Evolutionary conservation across 2,888 invertebrate species (phyloP).

Genomic region (Thereva nobilitata): DNA sequence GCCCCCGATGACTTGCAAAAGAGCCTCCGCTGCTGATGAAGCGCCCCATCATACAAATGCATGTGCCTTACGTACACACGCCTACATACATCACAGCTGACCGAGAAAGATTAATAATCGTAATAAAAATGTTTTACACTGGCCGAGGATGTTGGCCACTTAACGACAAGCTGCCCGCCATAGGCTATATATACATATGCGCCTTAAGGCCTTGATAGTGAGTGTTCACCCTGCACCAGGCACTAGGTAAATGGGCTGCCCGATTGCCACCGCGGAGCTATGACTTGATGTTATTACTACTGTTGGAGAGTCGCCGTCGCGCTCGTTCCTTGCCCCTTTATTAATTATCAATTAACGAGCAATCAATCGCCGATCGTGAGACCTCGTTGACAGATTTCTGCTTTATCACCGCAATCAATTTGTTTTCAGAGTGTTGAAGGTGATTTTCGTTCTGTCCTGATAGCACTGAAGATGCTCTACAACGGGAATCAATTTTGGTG

Average conservation of each 20-base stretch:
- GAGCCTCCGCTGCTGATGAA: slow-evolving; percentile 8
- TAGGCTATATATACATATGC: too few relatives aligned
- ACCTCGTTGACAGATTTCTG: slow-evolving; percentile 40
- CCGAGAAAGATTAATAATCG: slow-evolving; percentile 8
- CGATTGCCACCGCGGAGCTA: slow-evolving; percentile 5
- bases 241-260: slow-evolving; percentile 7
- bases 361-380: slow-evolving; percentile 37
- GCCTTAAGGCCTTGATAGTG: not conserved
- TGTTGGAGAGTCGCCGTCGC: not conserved
- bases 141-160: too few relatives aligned
- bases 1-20: slow-evolving; percentile 14
- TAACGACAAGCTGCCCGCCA: too few relatives aligned
- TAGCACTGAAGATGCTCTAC: too few relatives aligned
- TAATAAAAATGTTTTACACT: not conserved
- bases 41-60: slow-evolving; percentile 7
- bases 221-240: not conserved
- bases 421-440: slow-evolving; percentile 10
- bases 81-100: not conserved
- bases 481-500: too few relatives aligned
- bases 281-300: not conserved
- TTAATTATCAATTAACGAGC: slow-evolving; percentile 41
- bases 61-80: not conserved
- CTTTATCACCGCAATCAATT: slow-evolving; percentile 38
- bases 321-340: slow-evolving; percentile 33
- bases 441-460: too few relatives aligned